Percentiles rank a stretch among this genome's conserved stretches.
Evolutionary conservation across 2,797 vertebrate species (phyloP).

Genomic region (Anguilla obscura): DNA sequence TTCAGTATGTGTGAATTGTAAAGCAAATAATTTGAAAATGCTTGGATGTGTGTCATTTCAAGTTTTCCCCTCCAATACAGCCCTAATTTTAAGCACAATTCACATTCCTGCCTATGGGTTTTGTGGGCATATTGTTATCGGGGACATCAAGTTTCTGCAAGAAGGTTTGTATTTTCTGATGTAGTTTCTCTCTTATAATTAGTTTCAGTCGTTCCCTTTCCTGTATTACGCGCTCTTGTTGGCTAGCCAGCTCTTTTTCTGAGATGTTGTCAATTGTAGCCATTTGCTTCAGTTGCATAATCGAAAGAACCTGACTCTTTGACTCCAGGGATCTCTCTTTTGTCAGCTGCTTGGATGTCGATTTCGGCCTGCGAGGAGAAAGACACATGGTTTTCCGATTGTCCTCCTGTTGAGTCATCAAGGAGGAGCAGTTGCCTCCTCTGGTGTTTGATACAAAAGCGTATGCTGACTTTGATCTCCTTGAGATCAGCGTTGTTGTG

Average conservation of each 20-base stretch:
- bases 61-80: neutral
- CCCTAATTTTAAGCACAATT: neutral
- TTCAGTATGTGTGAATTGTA: neutral
- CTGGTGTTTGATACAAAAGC: neutral
- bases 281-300: slow-evolving; percentile 70
- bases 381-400: neutral
- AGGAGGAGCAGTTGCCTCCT: neutral
- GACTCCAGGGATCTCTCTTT: slow-evolving; percentile 28
- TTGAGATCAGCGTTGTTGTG: slow-evolving; percentile 13
- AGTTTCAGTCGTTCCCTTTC: slow-evolving; percentile 56
- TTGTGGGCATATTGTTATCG: neutral
- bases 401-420: neutral
- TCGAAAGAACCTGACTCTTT: slow-evolving; percentile 58
- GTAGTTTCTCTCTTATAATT: slow-evolving; percentile 62
- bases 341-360: neutral
- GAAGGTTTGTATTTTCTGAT: slow-evolving; percentile 65
- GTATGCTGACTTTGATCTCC: slow-evolving; percentile 52
- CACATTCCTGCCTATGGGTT: neutral
- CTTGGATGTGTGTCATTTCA: neutral
- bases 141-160: slow-evolving; percentile 44
- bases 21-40: neutral
- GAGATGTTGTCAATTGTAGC: slow-evolving; percentile 75
- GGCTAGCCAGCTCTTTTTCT: slow-evolving; percentile 62
- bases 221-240: slow-evolving; percentile 51
- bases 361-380: slow-evolving; percentile 31